Evolutionary conservation across 2,888 invertebrate species (phyloP), one percentile per base, ranked within the genome.

Genomic region (Synanthedon andrenaeformis): DNA sequence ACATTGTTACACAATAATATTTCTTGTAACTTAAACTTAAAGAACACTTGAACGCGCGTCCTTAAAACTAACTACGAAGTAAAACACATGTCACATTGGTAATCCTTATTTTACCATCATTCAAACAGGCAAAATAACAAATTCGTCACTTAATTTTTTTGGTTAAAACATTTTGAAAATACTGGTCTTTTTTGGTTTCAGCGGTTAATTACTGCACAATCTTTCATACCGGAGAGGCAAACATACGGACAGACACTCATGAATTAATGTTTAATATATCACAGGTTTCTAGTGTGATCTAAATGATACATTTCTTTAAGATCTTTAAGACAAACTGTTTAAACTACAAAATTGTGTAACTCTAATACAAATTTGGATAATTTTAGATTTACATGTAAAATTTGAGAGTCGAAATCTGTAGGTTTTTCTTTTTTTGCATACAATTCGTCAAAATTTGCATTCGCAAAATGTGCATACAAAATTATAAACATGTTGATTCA

Each of bases 251-350:
- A 79, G 69, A 64, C 83, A 81, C 77, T 70, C 80, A 76, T 70
- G 75, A 79, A 59, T 69, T 74, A 70, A 74, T 71, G 74, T 76
- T 74, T 78, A 35, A 35, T 35, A 82, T 86, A 86, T 86, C 86
- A 86, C 86, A 87, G 86, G 82, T 72, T 77, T 74, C 83, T 82
- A 82, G 72, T 82, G 83, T 79, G 74, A 79, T 74, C 79, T 82
- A 82, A 74, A 76, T 79, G 82, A 81, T 82, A 77, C 71, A 74
- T 62, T 64, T 66, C 55, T 45, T 55, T 64, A 76, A 76, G 66
- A 65, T 62, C 63, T n/a, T n/a, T 65, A 62, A 56, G 59, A 58
- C 56, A 58, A 57, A 59, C 55, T 54, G 55, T 68, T 65, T 61
- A 67, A 66, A 59, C 52, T 60, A 63, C 64, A 65, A 63, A 65